Evolutionary conservation across 2,113 vertebrate genomes (phyloP).

Genomic region (Glaucomys volans): DNA sequence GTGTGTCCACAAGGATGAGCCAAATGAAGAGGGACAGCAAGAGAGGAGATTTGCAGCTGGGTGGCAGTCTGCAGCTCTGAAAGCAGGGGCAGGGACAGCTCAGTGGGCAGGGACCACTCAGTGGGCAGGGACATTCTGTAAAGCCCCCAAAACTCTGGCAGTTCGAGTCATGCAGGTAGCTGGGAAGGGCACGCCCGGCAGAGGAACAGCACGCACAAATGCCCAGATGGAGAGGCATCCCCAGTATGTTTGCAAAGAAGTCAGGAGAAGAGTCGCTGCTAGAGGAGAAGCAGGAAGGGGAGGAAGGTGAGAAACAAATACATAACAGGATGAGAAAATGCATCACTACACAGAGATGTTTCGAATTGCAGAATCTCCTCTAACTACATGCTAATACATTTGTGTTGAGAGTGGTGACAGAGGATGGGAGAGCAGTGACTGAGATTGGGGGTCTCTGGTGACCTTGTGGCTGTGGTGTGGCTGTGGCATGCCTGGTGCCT

Average conservation of each 20-base stretch:
- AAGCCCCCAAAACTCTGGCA: background rate
- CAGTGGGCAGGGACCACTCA: too few relatives aligned
- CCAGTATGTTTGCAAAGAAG: background rate
- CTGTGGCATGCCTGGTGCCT: too few relatives aligned
- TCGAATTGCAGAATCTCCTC: background rate
- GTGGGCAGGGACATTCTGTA: background rate
- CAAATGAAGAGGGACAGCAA: too few relatives aligned
- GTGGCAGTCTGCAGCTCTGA: too few relatives aligned
- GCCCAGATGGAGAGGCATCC: rapidly evolving
- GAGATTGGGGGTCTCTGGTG: too few relatives aligned
- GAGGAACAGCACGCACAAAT: background rate
- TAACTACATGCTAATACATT: background rate
- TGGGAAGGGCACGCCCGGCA: background rate
- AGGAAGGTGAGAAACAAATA: too few relatives aligned
- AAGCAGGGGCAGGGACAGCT: background rate
- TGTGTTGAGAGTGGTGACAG: too few relatives aligned
- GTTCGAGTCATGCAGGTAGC: background rate
- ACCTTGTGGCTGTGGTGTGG: too few relatives aligned
- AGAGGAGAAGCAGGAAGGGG: background rate
- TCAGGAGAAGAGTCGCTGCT: background rate
- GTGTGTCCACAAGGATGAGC: background rate
- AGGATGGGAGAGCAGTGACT: too few relatives aligned
- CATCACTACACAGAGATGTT: background rate
- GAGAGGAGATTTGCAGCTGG: too few relatives aligned
- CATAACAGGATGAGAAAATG: background rate